Evolutionary conservation across 2,888 invertebrate species (phyloP).

Genomic region (Caenorhabditis sinica): DNA sequence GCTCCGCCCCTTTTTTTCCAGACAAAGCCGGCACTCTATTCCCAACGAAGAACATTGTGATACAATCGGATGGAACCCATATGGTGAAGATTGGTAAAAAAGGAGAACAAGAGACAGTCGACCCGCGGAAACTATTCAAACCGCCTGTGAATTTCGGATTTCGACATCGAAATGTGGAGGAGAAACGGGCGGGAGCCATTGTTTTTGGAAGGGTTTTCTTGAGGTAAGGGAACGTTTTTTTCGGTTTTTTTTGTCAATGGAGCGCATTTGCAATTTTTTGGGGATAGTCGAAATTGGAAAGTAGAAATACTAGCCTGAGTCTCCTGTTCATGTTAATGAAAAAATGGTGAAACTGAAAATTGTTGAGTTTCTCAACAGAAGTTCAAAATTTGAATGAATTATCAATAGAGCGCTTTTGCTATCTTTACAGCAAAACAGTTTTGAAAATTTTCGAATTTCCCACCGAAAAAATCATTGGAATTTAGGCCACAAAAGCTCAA

Average conservation of each 20-base stretch:
- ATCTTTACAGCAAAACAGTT: too few relatives aligned
- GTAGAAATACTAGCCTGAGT: too few relatives aligned
- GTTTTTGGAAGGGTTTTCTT: conserved; percentile 76
- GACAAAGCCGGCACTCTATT: conserved; percentile 74
- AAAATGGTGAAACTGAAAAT: too few relatives aligned
- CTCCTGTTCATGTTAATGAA: too few relatives aligned
- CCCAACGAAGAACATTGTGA: conserved; percentile 64
- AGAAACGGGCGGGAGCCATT: conserved; percentile 59
- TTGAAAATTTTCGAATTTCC: too few relatives aligned
- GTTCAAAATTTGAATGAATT: too few relatives aligned
- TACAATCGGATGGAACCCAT: conserved; percentile 45
- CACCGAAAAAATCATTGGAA: too few relatives aligned
- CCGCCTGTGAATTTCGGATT: conserved; percentile 71
- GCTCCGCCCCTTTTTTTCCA: conserved; percentile 42
- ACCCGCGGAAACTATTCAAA: conserved; percentile 73
- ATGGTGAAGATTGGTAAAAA: conserved; percentile 58
- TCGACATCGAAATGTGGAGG: conserved; percentile 64
- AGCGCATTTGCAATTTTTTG: too few relatives aligned
- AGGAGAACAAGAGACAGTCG: conserved; percentile 55
- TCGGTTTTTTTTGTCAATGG: background rate
- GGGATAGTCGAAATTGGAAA: background rate
- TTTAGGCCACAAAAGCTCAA: too few relatives aligned
- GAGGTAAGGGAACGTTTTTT: conserved; percentile 50
- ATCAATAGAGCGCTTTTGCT: too few relatives aligned
- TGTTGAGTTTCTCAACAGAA: too few relatives aligned